phyloP scores from a whole-genome alignment of 2,113 vertebrate species.

The Ceyx cyanopectus region DNA sequence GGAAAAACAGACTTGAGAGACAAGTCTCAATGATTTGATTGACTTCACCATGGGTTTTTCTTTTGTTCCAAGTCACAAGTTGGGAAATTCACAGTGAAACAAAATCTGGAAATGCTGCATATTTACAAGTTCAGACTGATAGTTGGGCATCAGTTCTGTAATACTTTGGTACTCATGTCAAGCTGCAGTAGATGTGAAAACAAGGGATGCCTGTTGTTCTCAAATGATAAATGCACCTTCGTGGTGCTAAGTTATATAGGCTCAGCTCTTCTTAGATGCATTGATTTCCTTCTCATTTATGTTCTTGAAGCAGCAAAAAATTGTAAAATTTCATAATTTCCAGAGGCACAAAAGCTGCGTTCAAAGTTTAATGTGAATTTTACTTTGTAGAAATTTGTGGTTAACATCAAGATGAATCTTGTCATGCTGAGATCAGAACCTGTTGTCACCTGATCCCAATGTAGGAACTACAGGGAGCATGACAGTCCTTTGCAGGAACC shows the following conservation, averaged over 20 bases:
- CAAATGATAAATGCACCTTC: constrained; percentile 56
- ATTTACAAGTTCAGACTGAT: neutral
- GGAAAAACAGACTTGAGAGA: neutral
- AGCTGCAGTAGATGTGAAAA: constrained; percentile 40
- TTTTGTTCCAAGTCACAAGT: neutral
- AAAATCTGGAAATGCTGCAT: neutral
- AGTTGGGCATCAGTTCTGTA: neutral
- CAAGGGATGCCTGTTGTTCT: neutral
- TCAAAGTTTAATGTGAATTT: constrained; percentile 20
- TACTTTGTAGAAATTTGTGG: neutral
- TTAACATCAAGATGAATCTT: neutral
- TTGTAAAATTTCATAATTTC: constrained; percentile 48
- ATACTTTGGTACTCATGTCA: neutral
- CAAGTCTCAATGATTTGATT: neutral
- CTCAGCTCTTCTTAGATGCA: constrained; percentile 69
- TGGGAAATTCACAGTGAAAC: neutral
- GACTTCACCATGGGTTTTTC: neutral
- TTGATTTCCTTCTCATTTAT: constrained; percentile 66
- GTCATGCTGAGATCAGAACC: neutral
- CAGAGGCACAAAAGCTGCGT: constrained; percentile 60
- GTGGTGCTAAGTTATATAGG: constrained; percentile 66
- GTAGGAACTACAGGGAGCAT: neutral
- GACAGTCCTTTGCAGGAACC: neutral
- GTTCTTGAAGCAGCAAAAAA: constrained; percentile 51
- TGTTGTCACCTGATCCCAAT: neutral